phyloP scores from a whole-genome alignment of 2,113 vertebrate genomes.

The Chloropsis hardwickii region DNA sequence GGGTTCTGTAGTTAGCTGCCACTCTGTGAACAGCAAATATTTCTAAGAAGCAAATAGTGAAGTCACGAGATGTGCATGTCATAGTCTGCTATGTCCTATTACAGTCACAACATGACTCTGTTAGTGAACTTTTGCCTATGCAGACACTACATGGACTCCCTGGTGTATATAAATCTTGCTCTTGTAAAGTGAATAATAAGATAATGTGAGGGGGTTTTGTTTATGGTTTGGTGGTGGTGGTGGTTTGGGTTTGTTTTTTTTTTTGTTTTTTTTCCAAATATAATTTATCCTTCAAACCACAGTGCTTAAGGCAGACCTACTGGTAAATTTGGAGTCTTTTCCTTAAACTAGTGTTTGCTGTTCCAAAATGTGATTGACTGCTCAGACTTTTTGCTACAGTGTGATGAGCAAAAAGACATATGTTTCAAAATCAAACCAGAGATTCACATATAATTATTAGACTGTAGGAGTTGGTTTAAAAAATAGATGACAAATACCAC shows the following conservation, averaged over 20 bases:
- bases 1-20: not conserved
- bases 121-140: not conserved
- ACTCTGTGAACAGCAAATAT: not conserved
- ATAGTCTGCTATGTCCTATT: not conserved
- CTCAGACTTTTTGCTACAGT: not conserved
- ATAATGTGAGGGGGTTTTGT: not conserved
- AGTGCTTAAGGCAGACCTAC: rapidly evolving
- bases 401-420: not conserved
- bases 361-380: not conserved
- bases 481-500: not conserved
- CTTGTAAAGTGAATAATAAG: not conserved
- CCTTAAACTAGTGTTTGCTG: not conserved
- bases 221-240: not conserved
- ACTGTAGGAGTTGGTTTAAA: not conserved
- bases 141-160: not conserved
- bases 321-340: not conserved
- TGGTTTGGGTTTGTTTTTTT: not conserved
- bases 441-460: constrained; percentile 2
- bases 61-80: not conserved
- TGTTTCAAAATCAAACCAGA: constrained; percentile 1
- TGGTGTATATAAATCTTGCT: not conserved
- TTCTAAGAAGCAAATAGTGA: not conserved
- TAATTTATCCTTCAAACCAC: not conserved
- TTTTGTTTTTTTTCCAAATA: not conserved
- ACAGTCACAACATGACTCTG: rapidly evolving